These are phyloP conservation scores for Talpa occidentalis DNA, from an alignment of 2,113 vertebrate species.

Conservation along the genomic window DNA sequence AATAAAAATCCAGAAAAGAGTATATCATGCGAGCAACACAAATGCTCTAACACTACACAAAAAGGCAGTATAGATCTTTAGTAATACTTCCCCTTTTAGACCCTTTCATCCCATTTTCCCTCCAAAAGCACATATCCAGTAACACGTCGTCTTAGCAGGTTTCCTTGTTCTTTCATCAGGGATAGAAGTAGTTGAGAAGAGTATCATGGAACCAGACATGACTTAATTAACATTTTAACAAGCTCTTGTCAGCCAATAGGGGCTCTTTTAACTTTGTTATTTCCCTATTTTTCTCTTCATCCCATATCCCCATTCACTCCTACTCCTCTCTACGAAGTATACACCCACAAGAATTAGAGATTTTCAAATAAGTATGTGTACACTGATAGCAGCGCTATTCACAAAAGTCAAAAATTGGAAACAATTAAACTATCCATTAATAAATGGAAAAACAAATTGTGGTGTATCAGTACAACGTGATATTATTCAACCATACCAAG, in stretches of 20 bases:
- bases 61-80: not conserved
- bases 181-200: not conserved
- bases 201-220: not conserved
- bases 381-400: not conserved
- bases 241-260: not conserved
- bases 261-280: not conserved
- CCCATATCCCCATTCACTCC: not conserved
- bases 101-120: not conserved
- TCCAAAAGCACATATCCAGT: not conserved
- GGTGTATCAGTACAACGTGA: not conserved
- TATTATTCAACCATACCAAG: not conserved
- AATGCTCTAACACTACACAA: not conserved
- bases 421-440: not conserved
- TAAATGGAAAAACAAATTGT: not conserved
- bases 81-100: not conserved
- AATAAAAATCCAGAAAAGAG: not conserved
- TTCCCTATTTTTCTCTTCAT: not conserved
- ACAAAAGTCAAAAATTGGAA: not conserved
- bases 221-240: not conserved
- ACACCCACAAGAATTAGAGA: not conserved
- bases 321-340: not conserved
- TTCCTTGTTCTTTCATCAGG: not conserved
- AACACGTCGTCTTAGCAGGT: not conserved
- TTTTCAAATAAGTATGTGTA: not conserved
- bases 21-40: not conserved